Percentiles rank a stretch among this genome's conserved stretches.
Conservation (phyloP, 2,113 vertebrate genomes). For the Microtus richardsoni region DNA sequence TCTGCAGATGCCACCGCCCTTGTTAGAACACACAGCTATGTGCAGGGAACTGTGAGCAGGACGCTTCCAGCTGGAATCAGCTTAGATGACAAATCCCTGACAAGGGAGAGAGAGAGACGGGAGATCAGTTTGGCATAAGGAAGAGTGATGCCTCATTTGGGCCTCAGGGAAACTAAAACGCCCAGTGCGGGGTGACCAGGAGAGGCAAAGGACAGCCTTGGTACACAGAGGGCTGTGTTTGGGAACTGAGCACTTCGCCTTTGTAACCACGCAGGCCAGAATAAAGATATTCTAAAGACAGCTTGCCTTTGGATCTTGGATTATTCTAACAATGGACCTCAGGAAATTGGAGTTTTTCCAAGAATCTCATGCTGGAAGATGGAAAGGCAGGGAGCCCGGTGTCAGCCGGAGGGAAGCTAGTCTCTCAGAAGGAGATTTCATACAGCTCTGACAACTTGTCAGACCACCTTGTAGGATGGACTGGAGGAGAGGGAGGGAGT, state of each 20-base stretch:
- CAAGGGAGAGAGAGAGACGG: background rate
- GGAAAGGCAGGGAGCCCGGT: background rate
- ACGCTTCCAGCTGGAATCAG: background rate
- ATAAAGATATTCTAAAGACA: slow-evolving; percentile 17
- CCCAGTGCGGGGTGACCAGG: background rate
- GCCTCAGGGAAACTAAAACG: background rate
- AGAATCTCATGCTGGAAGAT: background rate
- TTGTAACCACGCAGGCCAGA: background rate
- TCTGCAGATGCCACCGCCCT: background rate
- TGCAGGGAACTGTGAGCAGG: background rate
- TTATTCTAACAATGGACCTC: background rate
- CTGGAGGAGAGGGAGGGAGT: background rate
- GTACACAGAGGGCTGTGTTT: background rate
- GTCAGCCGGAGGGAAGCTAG: background rate
- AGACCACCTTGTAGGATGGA: background rate
- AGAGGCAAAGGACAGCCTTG: background rate
- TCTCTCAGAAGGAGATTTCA: background rate
- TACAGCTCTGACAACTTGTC: background rate
- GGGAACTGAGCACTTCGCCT: background rate
- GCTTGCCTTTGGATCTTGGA: background rate
- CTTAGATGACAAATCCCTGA: background rate
- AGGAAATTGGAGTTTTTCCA: background rate
- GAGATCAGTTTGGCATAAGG: background rate
- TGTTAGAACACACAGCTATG: slow-evolving; percentile 32
- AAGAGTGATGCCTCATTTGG: background rate